Base-by-base conservation (phyloP, 2,797 vertebrate genomes). In the Mycteria americana region DNA sequence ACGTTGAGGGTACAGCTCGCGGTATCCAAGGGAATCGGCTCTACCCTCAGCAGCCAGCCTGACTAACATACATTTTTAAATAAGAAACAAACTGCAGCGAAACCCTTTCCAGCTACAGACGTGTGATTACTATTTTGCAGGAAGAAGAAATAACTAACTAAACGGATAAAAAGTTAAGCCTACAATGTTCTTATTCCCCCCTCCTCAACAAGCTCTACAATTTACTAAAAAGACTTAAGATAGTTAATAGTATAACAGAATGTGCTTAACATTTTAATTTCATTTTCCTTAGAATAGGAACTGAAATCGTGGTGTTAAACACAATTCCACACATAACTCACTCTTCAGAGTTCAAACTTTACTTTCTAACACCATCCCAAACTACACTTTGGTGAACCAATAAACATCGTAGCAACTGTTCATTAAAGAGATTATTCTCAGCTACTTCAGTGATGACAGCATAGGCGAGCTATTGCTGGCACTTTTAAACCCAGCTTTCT, bases 391-490 rank as follows among this genome's bases (percentile, higher is more conserved):
- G 19, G n/a, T 72, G 88, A 95, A 85, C 60, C 30, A 75, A 81
- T 54, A 94, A 85, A 74, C 75, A 46, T 57, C 1, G 0, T 7
- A 92, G 62, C 81, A 89, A 93, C 65, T 60, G 59, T 89, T 96
- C 91, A 92, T 96, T 96, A 93, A 81, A 91, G 37, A 93, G 75
- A 96, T 93, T 96, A 94, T 91, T 96, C 95, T 93, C 95, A 93
- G 91, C 94, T 96, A 81, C 87, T 95, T 95, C 95, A 93, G 59
- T 73, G 85, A 92, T 96, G 93, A 96, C 89, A 97, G 95, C 76
- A 88, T 18, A 93, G 82, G 64, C 53, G 2, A 82, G 53, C 86
- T 89, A 83, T 70, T 88, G 74, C 79, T 94, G 73, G 75, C 63
- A 79, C 85, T 89, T 81, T 81, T 41, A 95, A 89, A 97, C 53